phyloP scores from a whole-genome alignment of 53 echinoderm and acorn worm species.

The Echinarachnius parma region DNA sequence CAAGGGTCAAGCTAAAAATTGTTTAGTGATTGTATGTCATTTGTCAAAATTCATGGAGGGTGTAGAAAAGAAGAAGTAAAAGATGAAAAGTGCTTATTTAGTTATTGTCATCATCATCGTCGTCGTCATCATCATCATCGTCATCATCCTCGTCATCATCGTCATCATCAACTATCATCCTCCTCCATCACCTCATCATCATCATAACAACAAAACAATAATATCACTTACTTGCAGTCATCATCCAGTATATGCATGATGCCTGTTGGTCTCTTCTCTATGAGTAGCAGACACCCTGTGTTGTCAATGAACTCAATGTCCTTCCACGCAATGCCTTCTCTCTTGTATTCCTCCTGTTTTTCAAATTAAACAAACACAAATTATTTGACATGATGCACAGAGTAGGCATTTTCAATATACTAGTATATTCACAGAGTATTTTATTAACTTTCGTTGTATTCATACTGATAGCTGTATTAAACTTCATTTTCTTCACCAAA shows the following conservation, averaged over 20 bases:
- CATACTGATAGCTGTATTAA: too few species aligned
- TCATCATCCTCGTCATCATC: not conserved
- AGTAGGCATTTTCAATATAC: too few species aligned
- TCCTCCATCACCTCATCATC: not conserved
- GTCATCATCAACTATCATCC: not conserved
- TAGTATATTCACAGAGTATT: too few species aligned
- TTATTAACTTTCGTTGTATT: too few species aligned
- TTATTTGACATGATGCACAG: too few species aligned
- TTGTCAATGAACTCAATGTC: conserved; percentile 98
- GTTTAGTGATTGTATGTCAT: too few species aligned
- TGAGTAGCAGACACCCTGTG: conserved; percentile 86
- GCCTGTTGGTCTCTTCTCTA: conserved; percentile 94
- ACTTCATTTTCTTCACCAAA: too few species aligned
- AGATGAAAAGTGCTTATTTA: too few species aligned
- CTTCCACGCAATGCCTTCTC: conserved; percentile 91
- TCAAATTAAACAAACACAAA: too few species aligned
- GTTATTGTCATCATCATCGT: not conserved
- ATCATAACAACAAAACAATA: not conserved
- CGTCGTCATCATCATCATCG: not conserved
- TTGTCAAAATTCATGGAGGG: too few species aligned
- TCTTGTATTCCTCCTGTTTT: conserved; percentile 93
- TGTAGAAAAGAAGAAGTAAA: too few species aligned
- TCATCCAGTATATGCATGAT: conserved; percentile 93
- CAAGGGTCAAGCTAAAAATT: too few species aligned
- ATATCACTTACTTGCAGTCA: conserved; percentile 92